Percentiles rank a stretch among this genome's conserved stretches.
phyloP scores from a whole-genome alignment of 2,888 invertebrate genomes.

The Palloptera scutellata region DNA sequence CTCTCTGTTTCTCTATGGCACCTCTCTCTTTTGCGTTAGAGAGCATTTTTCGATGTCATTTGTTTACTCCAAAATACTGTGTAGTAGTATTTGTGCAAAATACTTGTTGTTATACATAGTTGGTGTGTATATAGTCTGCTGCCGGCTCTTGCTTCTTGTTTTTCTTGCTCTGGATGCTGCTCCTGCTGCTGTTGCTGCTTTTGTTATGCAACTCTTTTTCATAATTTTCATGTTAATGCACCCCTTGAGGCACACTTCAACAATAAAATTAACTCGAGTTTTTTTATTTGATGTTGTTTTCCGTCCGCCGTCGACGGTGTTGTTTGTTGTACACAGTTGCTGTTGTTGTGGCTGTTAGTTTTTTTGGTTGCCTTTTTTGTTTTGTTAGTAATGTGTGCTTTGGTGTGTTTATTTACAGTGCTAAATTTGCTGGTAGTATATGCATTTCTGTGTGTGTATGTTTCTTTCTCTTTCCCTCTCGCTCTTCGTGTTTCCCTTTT shows the following conservation, averaged over 20 bases:
- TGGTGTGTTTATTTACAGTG: too few relatives aligned
- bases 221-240: slow-evolving; percentile 57
- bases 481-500: slow-evolving; percentile 37
- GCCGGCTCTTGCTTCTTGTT: too few relatives aligned
- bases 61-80: too few relatives aligned
- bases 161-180: slow-evolving; percentile 31
- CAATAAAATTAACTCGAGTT: slow-evolving; percentile 48
- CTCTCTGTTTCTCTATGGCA: too few relatives aligned
- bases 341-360: background rate
- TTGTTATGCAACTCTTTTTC: slow-evolving; percentile 33
- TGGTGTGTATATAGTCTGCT: too few relatives aligned
- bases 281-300: slow-evolving; percentile 1
- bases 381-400: background rate
- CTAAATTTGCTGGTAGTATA: too few relatives aligned
- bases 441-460: too few relatives aligned
- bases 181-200: slow-evolving; percentile 40
- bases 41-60: too few relatives aligned
- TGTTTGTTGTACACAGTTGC: background rate
- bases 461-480: slow-evolving; percentile 18
- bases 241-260: slow-evolving; percentile 53
- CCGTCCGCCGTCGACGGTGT: slow-evolving; percentile 32
- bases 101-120: too few relatives aligned
- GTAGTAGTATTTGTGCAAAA: too few relatives aligned
- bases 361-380: slow-evolving; percentile 9
- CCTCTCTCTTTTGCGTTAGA: too few relatives aligned